Evolutionary conservation across 1,140 invertebrate genomes (phyloP).

Genomic region (Ylistrum balloti): DNA sequence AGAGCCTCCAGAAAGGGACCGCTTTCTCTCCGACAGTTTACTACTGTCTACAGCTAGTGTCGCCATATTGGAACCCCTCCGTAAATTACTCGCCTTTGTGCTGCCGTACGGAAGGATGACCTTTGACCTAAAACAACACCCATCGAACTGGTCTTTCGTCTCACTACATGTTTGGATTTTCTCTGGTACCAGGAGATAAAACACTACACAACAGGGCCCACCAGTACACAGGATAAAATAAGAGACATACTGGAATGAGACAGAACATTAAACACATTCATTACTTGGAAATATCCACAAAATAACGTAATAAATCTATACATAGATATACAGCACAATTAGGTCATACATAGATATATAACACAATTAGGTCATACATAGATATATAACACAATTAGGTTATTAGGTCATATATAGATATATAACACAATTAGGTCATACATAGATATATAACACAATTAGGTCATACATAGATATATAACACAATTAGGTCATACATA

Average conservation of each 20-base stretch:
- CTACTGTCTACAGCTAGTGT: not conserved
- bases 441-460: no score
- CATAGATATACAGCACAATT: no score
- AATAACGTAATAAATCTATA: no score
- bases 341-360: no score
- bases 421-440: no score
- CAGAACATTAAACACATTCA: no score
- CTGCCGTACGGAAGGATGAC: not conserved
- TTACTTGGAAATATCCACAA: no score
- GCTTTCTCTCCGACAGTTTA: not conserved
- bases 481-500: no score
- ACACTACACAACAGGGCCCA: not conserved
- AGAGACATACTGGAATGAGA: conserved; percentile 5
- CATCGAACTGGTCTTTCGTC: not conserved
- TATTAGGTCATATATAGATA: no score
- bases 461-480: no score
- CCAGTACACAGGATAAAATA: conserved; percentile 2
- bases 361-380: no score
- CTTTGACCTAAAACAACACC: conserved; percentile 24
- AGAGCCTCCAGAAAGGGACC: not conserved
- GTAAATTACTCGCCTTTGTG: not conserved
- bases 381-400: no score
- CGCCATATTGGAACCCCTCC: not conserved
- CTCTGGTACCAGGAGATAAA: not conserved
- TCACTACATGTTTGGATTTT: not conserved